Evolutionary conservation across 2,888 invertebrate genomes (phyloP).

Genomic region (Parapristionchus giblindavisi): DNA sequence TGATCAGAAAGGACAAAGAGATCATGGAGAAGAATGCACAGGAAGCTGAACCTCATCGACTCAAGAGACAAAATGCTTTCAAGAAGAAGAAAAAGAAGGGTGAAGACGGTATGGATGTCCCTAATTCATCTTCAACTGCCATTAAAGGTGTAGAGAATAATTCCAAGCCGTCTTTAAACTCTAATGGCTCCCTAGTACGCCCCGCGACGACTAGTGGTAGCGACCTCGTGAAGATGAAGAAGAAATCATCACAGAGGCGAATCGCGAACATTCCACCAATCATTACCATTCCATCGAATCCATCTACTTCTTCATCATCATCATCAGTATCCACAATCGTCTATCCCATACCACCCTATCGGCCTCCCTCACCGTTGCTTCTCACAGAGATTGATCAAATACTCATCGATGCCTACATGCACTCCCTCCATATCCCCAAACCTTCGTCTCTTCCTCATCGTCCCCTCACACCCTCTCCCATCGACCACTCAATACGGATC

Average conservation of each 20-base stretch:
- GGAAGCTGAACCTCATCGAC: slow-evolving; percentile 12
- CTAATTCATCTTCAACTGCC: background rate
- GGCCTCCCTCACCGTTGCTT: slow-evolving; percentile 44
- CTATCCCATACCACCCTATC: slow-evolving; percentile 35
- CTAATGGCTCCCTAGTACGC: slow-evolving; percentile 50
- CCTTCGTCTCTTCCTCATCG: slow-evolving; percentile 47
- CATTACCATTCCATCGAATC: slow-evolving; percentile 39
- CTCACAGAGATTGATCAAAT: slow-evolving; percentile 50
- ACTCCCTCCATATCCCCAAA: slow-evolving; percentile 56
- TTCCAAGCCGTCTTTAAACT: slow-evolving; percentile 40
- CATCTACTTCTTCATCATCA: slow-evolving; percentile 45
- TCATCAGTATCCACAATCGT: slow-evolving; percentile 44
- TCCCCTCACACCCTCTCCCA: slow-evolving; percentile 1
- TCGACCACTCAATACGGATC: background rate
- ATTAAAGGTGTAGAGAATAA: background rate
- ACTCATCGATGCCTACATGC: slow-evolving; percentile 57
- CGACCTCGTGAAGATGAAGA: slow-evolving; percentile 43
- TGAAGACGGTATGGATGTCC: too few species aligned
- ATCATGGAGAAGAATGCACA: slow-evolving; percentile 2
- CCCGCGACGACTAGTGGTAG: slow-evolving; percentile 59
- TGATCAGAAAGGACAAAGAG: slow-evolving; percentile 2
- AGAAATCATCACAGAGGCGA: background rate
- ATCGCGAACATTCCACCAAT: slow-evolving; percentile 22
- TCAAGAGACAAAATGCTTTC: slow-evolving; percentile 34
- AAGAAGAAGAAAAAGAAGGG: slow-evolving; percentile 30